Base-by-base conservation (phyloP, 2,888 invertebrate genomes). In the Teleogryllus oceanicus region DNA sequence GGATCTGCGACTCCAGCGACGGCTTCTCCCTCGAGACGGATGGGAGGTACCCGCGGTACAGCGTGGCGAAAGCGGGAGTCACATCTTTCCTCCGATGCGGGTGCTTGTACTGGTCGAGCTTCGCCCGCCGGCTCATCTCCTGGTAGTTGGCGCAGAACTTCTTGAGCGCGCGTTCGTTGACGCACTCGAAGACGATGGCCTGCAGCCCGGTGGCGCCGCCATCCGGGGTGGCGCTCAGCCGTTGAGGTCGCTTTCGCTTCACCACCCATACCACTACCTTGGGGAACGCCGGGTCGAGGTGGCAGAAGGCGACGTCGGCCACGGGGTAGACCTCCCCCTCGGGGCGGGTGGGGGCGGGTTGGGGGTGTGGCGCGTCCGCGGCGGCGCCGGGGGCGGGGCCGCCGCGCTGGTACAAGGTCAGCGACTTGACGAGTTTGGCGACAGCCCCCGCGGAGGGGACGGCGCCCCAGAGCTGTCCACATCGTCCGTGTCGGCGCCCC, bases 231-330 rank as follows among this genome's bases (percentile, higher is more conserved):
- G 74, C 74, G 18, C 78, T 78, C 24, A 74, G 62, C 62, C 79
- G 77, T 16, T 78, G 78, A 10, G 78, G 50, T 37, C 82, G 74
- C 37, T 76, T 77, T 49, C 82, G 83, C 77, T 85, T 84, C 24
- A 85, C 85, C 74, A 86, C 85, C 84, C 85, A 84, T 21, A 85
- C 85, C n/a, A 85, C 84, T 11, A 85, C 83, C 12, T 84, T 83
- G 13, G 85, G 85, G 80, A 83, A 83, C n/a, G 83, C 78, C 10
- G 84, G 83, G 79, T 85, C 85, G 49, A 85, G 84, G 81, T 86
- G 86, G 80, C 86, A 86, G 83, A 86, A 86, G 50, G 85, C 84
- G 78, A 86, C 84, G 82, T 86, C 85, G 76, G 82, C 80, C 77
- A 85, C 82, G 2, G 84, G 77, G 78, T 84, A 84, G 0, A 81